These are phyloP conservation scores for Zaprionus taronus DNA, from an alignment of 1,140 invertebrate genomes.

Conservation along the genomic window DNA sequence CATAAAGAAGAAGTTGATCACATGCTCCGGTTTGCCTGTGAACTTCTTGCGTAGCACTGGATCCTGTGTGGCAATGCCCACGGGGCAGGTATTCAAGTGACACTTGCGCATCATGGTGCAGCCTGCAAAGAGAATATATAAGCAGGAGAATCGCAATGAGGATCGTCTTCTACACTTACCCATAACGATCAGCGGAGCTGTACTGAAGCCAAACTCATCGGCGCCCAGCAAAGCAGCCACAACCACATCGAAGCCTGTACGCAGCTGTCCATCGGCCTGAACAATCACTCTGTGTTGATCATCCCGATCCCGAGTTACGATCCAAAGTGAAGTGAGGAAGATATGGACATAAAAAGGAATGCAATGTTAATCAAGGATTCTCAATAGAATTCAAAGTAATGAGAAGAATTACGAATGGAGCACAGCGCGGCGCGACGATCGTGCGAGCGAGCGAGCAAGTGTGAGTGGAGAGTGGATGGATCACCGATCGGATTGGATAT, in stretches of 20 bases:
- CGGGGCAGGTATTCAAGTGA: constrained; percentile 99
- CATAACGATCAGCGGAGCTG: constrained; percentile 98
- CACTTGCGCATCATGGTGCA: constrained; percentile 99
- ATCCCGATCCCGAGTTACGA: constrained; percentile 3
- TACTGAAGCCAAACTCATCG: constrained; percentile 99
- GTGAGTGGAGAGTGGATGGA: constrained; percentile 49
- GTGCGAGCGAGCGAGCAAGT: constrained; percentile 70
- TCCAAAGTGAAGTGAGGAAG: constrained; percentile 51
- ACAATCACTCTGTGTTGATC: constrained; percentile 91
- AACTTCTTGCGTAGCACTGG: constrained; percentile 98
- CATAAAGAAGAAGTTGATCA: constrained; percentile 99
- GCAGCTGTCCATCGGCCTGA: constrained; percentile 97
- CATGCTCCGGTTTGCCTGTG: constrained; percentile 98
- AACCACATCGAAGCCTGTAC: constrained; percentile 98
- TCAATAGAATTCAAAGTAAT: constrained; percentile 54
- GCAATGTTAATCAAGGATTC: constrained; percentile 60
- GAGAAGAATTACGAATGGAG: constrained; percentile 84
- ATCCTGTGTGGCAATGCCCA: constrained; percentile 99
- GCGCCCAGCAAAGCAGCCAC: constrained; percentile 98
- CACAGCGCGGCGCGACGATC: constrained; percentile 74
- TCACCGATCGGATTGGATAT: constrained; percentile 48
- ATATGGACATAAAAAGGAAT: constrained; percentile 78
- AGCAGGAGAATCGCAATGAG: neutral
- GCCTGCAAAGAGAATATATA: constrained; percentile 84
- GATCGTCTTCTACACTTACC: constrained; percentile 82